These are phyloP conservation scores for Blastobasis lacticolella DNA, from an alignment of 2,888 invertebrate species.

Conservation along the genomic window DNA sequence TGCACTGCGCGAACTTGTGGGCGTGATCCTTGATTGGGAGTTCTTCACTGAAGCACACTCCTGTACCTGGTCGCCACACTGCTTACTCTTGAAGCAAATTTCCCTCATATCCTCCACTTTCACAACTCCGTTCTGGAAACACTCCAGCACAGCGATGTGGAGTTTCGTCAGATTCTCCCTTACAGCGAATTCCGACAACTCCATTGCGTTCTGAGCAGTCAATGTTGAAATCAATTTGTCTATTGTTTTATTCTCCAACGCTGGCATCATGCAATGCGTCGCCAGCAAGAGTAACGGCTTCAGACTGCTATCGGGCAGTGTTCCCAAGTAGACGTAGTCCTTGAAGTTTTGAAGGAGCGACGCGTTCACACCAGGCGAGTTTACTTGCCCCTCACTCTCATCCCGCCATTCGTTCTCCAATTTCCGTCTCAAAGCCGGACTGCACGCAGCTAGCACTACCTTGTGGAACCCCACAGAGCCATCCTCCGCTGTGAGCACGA, in stretches of 20 bases:
- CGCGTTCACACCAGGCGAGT: neutral
- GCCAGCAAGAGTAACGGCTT: neutral
- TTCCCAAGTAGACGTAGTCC: neutral
- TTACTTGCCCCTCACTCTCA: neutral
- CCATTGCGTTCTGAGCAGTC: neutral
- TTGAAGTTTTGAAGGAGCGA: neutral
- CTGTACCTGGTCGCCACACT: no score
- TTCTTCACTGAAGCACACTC: neutral
- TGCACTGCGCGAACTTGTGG: neutral
- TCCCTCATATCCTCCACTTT: conserved; percentile 5
- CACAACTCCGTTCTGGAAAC: conserved; percentile 1
- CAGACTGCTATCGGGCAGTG: neutral
- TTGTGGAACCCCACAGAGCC: neutral
- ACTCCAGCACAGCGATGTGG: conserved; percentile 6
- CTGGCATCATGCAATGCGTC: neutral
- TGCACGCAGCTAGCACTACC: conserved; percentile 1
- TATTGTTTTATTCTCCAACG: neutral
- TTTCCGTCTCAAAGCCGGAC: neutral
- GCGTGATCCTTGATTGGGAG: neutral
- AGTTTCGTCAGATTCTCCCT: conserved; percentile 3
- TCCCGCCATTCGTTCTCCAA: neutral
- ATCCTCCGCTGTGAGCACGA: neutral
- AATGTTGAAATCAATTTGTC: neutral
- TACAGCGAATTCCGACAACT: conserved; percentile 3
- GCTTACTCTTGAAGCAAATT: neutral